phyloP scores from a whole-genome alignment of 2,113 vertebrate genomes.

The Arothron firmamentum region DNA sequence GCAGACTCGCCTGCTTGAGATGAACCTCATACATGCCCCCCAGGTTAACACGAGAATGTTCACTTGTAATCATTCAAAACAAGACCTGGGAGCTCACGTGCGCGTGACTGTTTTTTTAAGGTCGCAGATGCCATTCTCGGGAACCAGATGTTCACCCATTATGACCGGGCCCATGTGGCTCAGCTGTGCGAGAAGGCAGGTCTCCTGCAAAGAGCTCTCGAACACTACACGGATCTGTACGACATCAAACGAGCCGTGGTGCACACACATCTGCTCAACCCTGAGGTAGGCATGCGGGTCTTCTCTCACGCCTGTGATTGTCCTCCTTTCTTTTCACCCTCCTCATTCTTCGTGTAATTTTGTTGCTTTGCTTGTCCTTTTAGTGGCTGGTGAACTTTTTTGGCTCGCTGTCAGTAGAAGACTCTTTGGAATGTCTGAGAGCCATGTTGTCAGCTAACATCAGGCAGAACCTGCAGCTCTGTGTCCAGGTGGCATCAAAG shows the following conservation, averaged over 20 bases:
- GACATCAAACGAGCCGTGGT: constrained; percentile 90
- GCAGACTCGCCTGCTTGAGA: constrained; percentile 89
- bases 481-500: constrained; percentile 89
- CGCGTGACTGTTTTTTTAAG: constrained; percentile 57
- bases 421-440: constrained; percentile 86
- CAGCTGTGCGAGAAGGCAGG: constrained; percentile 93
- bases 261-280: constrained; percentile 89
- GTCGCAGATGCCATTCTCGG: constrained; percentile 92
- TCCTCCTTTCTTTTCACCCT: background rate
- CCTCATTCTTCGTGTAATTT: background rate
- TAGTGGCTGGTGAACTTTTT: constrained; percentile 93
- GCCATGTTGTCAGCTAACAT: constrained; percentile 90
- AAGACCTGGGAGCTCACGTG: constrained; percentile 13
- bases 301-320: background rate
- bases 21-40: constrained; percentile 92
- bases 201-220: constrained; percentile 85
- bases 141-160: constrained; percentile 95
- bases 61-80: background rate
- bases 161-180: constrained; percentile 85
- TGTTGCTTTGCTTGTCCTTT: background rate
- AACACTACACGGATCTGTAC: constrained; percentile 87
- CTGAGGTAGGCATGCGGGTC: constrained; percentile 54
- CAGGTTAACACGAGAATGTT: constrained; percentile 72
- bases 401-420: constrained; percentile 87
- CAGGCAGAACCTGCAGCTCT: constrained; percentile 88